Evolutionary conservation across 2,888 invertebrate genomes (phyloP), one percentile per base, ranked within the genome.

Genomic region (Lepidocyrtoides sp.): DNA sequence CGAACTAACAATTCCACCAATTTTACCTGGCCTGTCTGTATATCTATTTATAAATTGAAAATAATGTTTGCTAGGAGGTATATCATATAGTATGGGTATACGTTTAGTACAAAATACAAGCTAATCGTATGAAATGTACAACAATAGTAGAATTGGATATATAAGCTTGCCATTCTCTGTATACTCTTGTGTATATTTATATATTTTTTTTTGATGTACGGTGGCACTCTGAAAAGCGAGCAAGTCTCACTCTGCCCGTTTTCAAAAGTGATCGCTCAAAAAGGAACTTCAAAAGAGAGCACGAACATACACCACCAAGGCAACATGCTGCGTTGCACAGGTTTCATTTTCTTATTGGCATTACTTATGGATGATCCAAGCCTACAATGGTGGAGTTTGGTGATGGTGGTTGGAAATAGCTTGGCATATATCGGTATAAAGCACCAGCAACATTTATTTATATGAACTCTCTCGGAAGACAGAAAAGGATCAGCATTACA

Each of bases 341-440:
- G 44, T 75, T 75, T 75, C 75, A 75, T 75, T 75, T 75, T 75
- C 75, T 75, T 75, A 75, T 75, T 75, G 75, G 48, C 44, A 75
- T 75, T 75, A 75, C 48, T 75, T 75, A 75, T 75, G 75, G 75
- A 75, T 75, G 75, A 75, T 75, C 75, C 75, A 48, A 44, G 44
- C 48, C 48, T 44, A 44, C 75, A 36, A 7, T 17, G n/a, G 36
- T 69, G 66, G 66, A n/a, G n/a, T n/a, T n/a, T n/a, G n/a, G n/a
- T n/a, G n/a, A n/a, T 36, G 23, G 66, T 36, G 32, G 66, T 36
- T 36, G 32, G n/a, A 69, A 69, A 69, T 69, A 69, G 66, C n/a
- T 36, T 69, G 36, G 36, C 32, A 60, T 66, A 60, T 54, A 66
- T 1, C 12, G 32, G 29, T 32, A 14, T 2, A 69, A 23, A 36